Conservation (phyloP, 2,888 invertebrate species). For the Proisotoma minuta region DNA sequence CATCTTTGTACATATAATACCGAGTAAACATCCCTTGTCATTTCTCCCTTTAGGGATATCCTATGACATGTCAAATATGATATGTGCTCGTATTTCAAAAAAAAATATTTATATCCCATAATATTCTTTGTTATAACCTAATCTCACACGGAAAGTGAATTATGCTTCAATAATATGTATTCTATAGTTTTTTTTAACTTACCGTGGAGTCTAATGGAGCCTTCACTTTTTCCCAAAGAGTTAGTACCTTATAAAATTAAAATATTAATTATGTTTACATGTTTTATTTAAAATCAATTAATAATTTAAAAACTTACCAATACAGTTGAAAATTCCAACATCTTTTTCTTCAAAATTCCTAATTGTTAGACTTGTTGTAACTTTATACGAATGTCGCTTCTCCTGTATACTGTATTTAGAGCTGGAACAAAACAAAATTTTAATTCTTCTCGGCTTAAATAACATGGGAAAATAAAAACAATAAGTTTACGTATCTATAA, state of each 20-base stretch:
- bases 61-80: slow-evolving; percentile 6
- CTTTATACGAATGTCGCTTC: slow-evolving; percentile 67
- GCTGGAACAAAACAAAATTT: slow-evolving; percentile 55
- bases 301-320: not conserved
- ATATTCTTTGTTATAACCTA: not conserved
- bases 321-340: not conserved
- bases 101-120: too few relatives aligned
- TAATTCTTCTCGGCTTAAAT: too few relatives aligned
- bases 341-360: slow-evolving; percentile 54
- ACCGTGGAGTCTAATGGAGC: slow-evolving; percentile 70
- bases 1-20: slow-evolving; percentile 4
- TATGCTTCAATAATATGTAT: not conserved
- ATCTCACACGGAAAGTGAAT: not conserved
- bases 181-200: slow-evolving; percentile 48
- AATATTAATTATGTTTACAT: too few relatives aligned
- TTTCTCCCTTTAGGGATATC: not conserved
- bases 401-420: slow-evolving; percentile 69
- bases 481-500: too few relatives aligned
- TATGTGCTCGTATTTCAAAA: not conserved
- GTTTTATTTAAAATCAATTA: not conserved
- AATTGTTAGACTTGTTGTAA: slow-evolving; percentile 68
- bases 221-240: slow-evolving; percentile 71
- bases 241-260: too few relatives aligned
- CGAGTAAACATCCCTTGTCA: slow-evolving; percentile 4
- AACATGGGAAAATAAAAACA: too few relatives aligned